Conservation (phyloP, 2,888 invertebrate genomes). For the Tortrix viridana region DNA sequence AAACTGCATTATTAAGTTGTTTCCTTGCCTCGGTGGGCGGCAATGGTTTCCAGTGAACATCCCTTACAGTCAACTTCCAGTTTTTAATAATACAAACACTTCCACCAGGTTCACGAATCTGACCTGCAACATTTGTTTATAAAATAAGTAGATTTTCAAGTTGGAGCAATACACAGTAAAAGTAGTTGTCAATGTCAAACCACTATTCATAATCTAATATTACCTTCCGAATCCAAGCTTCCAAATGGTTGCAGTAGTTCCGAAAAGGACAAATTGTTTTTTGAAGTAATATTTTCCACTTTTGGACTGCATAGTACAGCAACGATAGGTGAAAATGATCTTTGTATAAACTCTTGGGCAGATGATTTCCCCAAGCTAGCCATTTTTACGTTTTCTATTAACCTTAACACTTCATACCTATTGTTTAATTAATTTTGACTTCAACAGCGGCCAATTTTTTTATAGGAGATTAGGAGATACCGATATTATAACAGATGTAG, state of each 20-base stretch:
- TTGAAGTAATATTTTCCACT: conserved; percentile 93
- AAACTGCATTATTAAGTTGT: conserved; percentile 92
- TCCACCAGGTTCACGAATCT: conserved; percentile 93
- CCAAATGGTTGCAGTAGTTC: conserved; percentile 96
- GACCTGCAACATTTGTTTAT: conserved; percentile 81
- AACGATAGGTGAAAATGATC: conserved; percentile 94
- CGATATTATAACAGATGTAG: no score
- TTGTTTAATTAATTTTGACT: neutral
- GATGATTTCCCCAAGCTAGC: conserved; percentile 80
- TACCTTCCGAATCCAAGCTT: conserved; percentile 85
- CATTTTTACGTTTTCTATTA: conserved; percentile 47
- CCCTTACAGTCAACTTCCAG: conserved; percentile 90
- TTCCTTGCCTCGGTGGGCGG: conserved; percentile 92
- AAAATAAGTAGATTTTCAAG: conserved; percentile 12
- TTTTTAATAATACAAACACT: conserved; percentile 88
- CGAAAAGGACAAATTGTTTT: conserved; percentile 95
- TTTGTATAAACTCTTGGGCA: conserved; percentile 94
- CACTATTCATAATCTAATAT: conserved; percentile 8
- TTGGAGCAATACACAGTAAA: neutral
- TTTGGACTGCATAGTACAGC: conserved; percentile 92
- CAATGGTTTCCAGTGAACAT: conserved; percentile 92
- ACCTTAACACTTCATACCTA: conserved; percentile 3
- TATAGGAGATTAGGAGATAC: no score
- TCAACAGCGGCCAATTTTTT: no score
- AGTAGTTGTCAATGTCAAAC: neutral